Evolutionary conservation across 2,888 invertebrate genomes (phyloP), one percentile per base, ranked within the genome.

Genomic region (Melieria picta): DNA sequence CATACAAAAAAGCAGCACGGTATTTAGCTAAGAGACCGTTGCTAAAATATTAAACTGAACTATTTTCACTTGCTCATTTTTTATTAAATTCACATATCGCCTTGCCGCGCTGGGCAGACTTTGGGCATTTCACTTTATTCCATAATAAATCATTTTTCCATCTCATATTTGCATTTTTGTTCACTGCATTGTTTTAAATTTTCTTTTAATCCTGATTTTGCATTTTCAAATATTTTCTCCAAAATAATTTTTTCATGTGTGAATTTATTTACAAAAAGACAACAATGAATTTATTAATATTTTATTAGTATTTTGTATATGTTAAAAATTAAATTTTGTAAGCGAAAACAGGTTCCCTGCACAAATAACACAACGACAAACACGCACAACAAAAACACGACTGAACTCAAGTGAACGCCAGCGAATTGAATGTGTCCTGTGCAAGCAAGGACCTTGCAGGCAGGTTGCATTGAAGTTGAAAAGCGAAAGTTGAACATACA

Each of bases 311-410:
- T 30, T 30, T 30, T 30, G 30, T 30, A 30, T 1, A 30, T 30
- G 30, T 30, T 30, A 2, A 30, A 30, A 30, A 30, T 30, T 30
- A 30, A 30, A 30, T 30, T 30, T 30, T 30, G 30, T 30, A 50
- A 42, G 63, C 63, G 30, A 65, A 66, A 66, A 30, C 58, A 67
- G 60, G n/a, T 60, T 60, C 60, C 48, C 60, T 50, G 47, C 10
- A 50, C 61, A 61, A 9, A 16, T 78, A 78, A 75, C 78, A 75
- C 78, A 77, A 79, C 81, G 76, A 81, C 76, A 78, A 81, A 79
- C 82, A 80, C 81, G 82, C 79, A 80, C 83, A 83, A 83, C 82
- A 82, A 82, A 83, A 84, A 81, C 79, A 81, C 83, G 81, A 83
- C 83, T 82, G 80, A 79, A 80, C 78, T 80, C 76, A 79, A 63